These are phyloP conservation scores for Folsomia candida DNA, from an alignment of 2,888 invertebrate genomes.

Conservation along the genomic window DNA sequence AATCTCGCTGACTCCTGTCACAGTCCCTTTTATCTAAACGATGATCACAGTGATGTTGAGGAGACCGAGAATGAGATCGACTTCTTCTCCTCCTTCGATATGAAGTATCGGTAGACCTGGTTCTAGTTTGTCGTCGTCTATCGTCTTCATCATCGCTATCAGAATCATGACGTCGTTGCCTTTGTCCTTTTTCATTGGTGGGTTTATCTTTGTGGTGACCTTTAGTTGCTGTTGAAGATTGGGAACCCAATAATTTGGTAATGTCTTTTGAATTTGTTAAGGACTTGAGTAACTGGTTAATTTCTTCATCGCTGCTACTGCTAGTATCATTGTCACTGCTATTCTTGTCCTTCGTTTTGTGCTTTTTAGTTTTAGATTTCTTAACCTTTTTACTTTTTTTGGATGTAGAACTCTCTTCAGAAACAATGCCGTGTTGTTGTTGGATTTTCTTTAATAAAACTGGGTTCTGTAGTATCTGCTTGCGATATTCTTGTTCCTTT, in stretches of 20 bases:
- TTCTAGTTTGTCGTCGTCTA: conserved; percentile 33
- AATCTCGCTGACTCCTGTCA: neutral
- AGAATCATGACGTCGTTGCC: neutral
- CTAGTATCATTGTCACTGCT: conserved; percentile 54
- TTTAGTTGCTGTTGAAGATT: neutral
- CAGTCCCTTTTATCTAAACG: neutral
- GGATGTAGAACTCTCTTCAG: conserved; percentile 54
- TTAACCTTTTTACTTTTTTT: conserved; percentile 17
- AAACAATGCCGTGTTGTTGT: conserved; percentile 58
- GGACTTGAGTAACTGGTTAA: conserved; percentile 15
- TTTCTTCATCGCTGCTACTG: conserved; percentile 29
- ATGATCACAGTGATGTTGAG: neutral
- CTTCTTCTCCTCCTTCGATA: conserved; percentile 11
- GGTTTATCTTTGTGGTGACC: conserved; percentile 64
- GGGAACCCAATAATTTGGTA: conserved; percentile 63
- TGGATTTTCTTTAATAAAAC: conserved; percentile 82
- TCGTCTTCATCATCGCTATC: conserved; percentile 47
- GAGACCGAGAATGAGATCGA: conserved; percentile 4
- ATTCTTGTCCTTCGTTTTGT: conserved; percentile 56
- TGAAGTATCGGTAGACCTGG: neutral
- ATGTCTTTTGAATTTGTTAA: conserved; percentile 56
- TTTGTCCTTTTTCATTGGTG: conserved; percentile 53
- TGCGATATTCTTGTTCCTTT: conserved; percentile 81
- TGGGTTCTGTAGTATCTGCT: conserved; percentile 84
- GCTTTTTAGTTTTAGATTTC: conserved; percentile 41